Evolutionary conservation across 1,140 invertebrate genomes (phyloP).

Genomic region (Papilio polytes): DNA sequence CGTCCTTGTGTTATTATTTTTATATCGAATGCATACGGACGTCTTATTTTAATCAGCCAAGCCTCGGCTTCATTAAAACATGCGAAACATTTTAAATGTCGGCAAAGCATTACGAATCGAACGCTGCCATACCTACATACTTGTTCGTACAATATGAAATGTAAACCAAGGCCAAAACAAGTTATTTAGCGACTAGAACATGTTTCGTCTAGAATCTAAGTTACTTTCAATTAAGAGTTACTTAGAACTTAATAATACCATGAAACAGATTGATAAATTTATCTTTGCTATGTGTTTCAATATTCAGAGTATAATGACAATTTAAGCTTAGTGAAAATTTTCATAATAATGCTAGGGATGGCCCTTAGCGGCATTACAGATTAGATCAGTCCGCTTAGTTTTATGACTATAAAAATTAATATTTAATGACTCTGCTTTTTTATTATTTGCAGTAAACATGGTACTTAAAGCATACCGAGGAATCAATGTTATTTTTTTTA

Average conservation of each 20-base stretch:
- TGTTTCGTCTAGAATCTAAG: neutral
- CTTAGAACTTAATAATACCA: too few relatives aligned
- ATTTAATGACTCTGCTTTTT: too few relatives aligned
- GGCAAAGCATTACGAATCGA: neutral
- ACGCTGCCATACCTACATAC: neutral
- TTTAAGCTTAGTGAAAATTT: too few relatives aligned
- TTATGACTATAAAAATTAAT: too few relatives aligned
- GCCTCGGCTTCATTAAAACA: neutral
- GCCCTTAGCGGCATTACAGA: too few relatives aligned
- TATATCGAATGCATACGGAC: neutral
- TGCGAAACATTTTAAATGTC: neutral
- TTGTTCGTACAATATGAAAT: neutral
- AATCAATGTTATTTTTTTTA: too few relatives aligned
- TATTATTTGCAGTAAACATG: neutral
- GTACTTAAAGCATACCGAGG: neutral
- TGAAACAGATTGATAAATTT: too few relatives aligned
- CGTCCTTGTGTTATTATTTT: constrained; percentile 6
- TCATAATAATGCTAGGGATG: too few relatives aligned
- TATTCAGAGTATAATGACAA: too few relatives aligned
- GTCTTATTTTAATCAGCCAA: neutral
- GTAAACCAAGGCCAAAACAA: neutral
- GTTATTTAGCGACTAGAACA: neutral
- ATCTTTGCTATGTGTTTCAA: too few relatives aligned
- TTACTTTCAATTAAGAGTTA: neutral
- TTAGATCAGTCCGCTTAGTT: too few relatives aligned